These are phyloP conservation scores for Dasyurus viverrinus DNA, from an alignment of 2,113 vertebrate species.

Conservation along the genomic window DNA sequence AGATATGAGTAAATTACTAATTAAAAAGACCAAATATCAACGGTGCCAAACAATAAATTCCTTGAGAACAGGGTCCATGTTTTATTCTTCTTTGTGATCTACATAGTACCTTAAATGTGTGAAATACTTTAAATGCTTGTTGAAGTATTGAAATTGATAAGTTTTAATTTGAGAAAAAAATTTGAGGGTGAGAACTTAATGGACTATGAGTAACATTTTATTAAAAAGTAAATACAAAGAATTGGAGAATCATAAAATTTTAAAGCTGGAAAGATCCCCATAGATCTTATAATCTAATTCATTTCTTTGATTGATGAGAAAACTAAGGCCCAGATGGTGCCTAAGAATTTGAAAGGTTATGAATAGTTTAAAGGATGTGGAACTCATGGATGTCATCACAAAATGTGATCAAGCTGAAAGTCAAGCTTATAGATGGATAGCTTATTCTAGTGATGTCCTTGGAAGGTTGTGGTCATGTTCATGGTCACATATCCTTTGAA, in stretches of 20 bases:
- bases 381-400: background rate
- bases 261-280: constrained; percentile 1
- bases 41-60: background rate
- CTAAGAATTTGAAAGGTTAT: background rate
- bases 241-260: background rate
- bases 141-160: background rate
- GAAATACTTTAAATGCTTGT: background rate
- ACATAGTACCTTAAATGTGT: background rate
- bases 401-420: background rate
- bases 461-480: background rate
- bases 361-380: background rate
- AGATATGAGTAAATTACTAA: background rate
- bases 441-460: background rate
- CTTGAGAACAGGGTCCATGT: background rate
- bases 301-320: background rate
- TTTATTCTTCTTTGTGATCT: background rate
- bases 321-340: background rate
- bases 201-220: background rate
- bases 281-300: constrained; percentile 11
- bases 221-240: background rate
- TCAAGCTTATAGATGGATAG: background rate
- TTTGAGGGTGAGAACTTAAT: background rate
- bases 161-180: background rate
- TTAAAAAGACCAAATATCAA: background rate
- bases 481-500: background rate